Evolutionary conservation across 2,797 vertebrate species (phyloP).

Genomic region (Sebastes reedi): DNA sequence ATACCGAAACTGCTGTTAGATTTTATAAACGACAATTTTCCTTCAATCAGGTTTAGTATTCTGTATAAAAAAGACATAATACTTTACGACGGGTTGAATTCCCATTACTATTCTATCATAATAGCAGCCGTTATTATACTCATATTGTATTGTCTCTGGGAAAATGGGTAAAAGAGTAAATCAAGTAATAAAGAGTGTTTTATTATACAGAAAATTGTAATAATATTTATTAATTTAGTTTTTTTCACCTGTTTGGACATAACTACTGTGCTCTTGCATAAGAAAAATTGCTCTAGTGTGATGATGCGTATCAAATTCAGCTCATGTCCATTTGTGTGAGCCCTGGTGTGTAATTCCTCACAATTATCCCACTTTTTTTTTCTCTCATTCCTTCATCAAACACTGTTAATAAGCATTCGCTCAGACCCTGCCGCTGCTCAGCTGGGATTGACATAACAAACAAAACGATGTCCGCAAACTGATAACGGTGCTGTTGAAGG

Average conservation of each 20-base stretch:
- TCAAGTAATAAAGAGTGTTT: neutral
- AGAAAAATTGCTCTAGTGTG: neutral
- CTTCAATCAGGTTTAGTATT: neutral
- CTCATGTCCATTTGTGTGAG: neutral
- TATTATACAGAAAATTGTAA: neutral
- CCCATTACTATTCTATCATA: neutral
- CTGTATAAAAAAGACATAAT: neutral
- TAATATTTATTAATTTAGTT: neutral
- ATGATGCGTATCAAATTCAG: neutral
- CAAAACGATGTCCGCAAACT: slow-evolving; percentile 35
- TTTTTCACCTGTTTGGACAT: neutral
- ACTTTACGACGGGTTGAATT: neutral
- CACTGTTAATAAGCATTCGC: slow-evolving; percentile 34
- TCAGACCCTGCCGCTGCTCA: slow-evolving; percentile 4
- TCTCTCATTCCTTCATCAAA: slow-evolving; percentile 31
- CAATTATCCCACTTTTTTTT: slow-evolving; percentile 17
- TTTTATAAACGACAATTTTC: neutral
- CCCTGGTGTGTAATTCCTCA: slow-evolving; percentile 15
- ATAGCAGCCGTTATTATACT: neutral
- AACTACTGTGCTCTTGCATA: neutral
- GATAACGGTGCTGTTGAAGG: slow-evolving; percentile 39
- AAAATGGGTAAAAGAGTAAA: neutral
- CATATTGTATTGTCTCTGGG: neutral
- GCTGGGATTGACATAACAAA: slow-evolving; percentile 37
- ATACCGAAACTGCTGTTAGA: neutral